These are phyloP conservation scores for Ptychadena robeensis DNA, from an alignment of 2,797 vertebrate species.

Conservation along the genomic window DNA sequence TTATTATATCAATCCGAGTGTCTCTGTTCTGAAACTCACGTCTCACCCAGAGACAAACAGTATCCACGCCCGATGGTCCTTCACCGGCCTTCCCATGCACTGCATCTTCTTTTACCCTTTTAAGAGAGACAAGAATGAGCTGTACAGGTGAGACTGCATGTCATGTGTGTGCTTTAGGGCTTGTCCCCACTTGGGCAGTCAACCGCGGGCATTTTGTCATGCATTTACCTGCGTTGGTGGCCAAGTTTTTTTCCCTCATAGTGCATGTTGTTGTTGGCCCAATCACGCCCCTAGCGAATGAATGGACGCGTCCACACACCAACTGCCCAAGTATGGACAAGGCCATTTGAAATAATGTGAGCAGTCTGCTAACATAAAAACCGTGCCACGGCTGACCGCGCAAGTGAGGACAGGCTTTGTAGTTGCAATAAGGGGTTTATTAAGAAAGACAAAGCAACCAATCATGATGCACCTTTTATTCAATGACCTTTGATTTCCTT, in stretches of 20 bases:
- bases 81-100: slow-evolving; percentile 83
- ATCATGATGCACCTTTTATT: not conserved
- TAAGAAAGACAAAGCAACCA: not conserved
- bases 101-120: slow-evolving; percentile 82
- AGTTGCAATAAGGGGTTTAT: not conserved
- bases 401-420: too few relatives aligned
- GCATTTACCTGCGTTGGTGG: too few relatives aligned
- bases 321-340: too few relatives aligned
- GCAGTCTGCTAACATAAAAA: too few relatives aligned
- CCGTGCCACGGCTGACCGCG: too few relatives aligned
- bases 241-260: too few relatives aligned
- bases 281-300: too few relatives aligned
- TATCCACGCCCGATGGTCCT: slow-evolving; percentile 88
- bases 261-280: too few relatives aligned
- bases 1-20: slow-evolving; percentile 79
- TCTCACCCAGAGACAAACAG: slow-evolving; percentile 86
- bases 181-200: too few relatives aligned
- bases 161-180: not conserved
- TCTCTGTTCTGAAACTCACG: slow-evolving; percentile 89
- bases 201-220: too few relatives aligned
- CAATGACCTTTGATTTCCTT: not conserved
- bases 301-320: too few relatives aligned
- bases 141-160: slow-evolving; percentile 78
- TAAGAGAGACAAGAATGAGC: slow-evolving; percentile 80
- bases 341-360: too few relatives aligned